A percentile compares a stretch with the other conserved stretches of the same genome.
Conservation (phyloP, 2,113 vertebrate species). For the Gnathonemus longibarbis region DNA sequence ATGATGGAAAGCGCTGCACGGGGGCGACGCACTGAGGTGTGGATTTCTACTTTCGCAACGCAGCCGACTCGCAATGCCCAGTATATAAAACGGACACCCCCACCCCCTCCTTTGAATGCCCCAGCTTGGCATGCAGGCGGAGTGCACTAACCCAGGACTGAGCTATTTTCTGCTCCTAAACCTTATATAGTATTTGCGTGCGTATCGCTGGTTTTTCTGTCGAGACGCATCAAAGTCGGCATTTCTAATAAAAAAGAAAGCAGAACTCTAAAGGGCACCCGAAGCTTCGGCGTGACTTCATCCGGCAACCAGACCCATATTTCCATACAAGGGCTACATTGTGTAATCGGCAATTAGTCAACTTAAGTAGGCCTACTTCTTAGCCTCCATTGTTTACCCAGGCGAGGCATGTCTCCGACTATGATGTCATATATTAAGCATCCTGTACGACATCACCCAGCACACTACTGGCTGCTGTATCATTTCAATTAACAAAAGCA, state of each 20-base stretch:
- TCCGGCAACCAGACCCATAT: background rate
- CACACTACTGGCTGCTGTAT: background rate
- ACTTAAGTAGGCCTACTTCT: constrained; percentile 33
- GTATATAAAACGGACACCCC: background rate
- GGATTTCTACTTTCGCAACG: background rate
- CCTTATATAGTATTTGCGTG: background rate
- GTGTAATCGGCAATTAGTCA: constrained; percentile 38
- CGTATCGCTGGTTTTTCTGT: background rate
- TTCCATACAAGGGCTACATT: constrained; percentile 23
- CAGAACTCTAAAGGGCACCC: background rate
- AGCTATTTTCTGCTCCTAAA: background rate
- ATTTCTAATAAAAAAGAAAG: background rate
- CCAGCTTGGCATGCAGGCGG: background rate
- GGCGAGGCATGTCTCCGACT: constrained; percentile 6
- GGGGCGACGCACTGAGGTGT: background rate
- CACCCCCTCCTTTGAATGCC: background rate
- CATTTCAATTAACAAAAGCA: constrained; percentile 10
- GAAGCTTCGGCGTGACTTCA: background rate
- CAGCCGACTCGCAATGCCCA: background rate
- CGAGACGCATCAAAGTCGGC: background rate
- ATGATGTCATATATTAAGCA: constrained; percentile 5
- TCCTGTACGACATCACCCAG: background rate
- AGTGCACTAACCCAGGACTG: background rate
- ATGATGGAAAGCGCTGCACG: background rate
- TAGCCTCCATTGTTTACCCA: constrained; percentile 22